A percentile compares a stretch with the other conserved stretches of the same genome.
These are phyloP conservation scores for Cottus gobio DNA, from an alignment of 2,113 vertebrate species.

Conservation along the genomic window DNA sequence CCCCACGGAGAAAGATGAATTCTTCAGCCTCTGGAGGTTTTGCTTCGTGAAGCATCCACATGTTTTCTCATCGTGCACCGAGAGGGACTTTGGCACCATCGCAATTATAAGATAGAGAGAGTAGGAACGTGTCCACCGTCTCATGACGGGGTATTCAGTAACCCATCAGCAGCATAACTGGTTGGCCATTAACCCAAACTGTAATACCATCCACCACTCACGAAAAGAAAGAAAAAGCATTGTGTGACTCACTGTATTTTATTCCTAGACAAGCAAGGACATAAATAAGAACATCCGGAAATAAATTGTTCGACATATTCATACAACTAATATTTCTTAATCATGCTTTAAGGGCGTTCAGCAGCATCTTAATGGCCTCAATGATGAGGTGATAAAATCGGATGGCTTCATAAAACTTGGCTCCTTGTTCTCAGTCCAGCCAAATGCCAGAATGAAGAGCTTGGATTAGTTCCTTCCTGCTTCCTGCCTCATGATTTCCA, in stretches of 20 bases:
- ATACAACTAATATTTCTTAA: slow-evolving; percentile 17
- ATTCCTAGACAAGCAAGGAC: not conserved
- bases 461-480: slow-evolving; percentile 5
- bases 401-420: slow-evolving; percentile 46
- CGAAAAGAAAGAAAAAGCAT: not conserved
- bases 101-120: not conserved
- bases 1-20: slow-evolving; percentile 21
- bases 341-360: not conserved
- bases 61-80: not conserved
- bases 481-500: slow-evolving; percentile 16
- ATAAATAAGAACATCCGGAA: slow-evolving; percentile 27
- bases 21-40: not conserved
- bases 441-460: slow-evolving; percentile 24
- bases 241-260: not conserved
- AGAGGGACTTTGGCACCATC: slow-evolving; percentile 55
- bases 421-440: slow-evolving; percentile 8
- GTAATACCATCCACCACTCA: slow-evolving; percentile 7
- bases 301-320: slow-evolving; percentile 14
- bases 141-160: slow-evolving; percentile 75
- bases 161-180: slow-evolving; percentile 48
- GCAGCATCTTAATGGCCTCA: slow-evolving; percentile 19
- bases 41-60: not conserved
- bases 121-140: slow-evolving; percentile 21
- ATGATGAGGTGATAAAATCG: slow-evolving; percentile 34
- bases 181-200: slow-evolving; percentile 77